Base-by-base conservation (phyloP, 2,797 vertebrate genomes). In the Spinus pinus region DNA sequence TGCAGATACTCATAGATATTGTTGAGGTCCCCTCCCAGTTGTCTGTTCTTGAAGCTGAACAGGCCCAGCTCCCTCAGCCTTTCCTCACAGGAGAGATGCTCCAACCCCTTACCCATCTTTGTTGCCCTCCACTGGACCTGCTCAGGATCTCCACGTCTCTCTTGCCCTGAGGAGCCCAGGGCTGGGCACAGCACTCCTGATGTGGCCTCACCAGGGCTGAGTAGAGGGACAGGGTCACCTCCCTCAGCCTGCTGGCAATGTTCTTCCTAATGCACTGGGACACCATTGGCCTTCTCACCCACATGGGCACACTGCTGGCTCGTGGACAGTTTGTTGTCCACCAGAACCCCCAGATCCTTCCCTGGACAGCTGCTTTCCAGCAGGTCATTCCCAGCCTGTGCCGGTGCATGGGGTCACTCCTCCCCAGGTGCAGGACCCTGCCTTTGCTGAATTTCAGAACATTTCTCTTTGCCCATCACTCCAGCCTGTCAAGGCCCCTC, bases 261-360 rank as follows among this genome's bases (percentile, higher is more conserved):
- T 3, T 0, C 35, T 49, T 42, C 27, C 49, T 11, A 28, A 28
- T 3, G 27, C 10, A 9, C 1, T 12, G 9, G 27, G 22, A 35
- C 1, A 0, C 25, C 22, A 4, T 0, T 41, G 46, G 21, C 4
- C 2, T 27, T 49, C 41, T 39, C 6, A 7, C 2, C 27, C 27
- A 0, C 27, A 1, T 1, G 42, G 42, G 10, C n/a, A 65, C 50
- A 7, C 0, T 1, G 3, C 28, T 57, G 62, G 11, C 51, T n/a
- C 42, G 4, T 7, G 62, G 30, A 14, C 33, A 47, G 33, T 14
- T 12, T 28, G 19, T 0, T 39, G 13, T 18, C 14, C 62, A 66
- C 19, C 51, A 23, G 33, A 2, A 33, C 39, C 19, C 30, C 19
- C 51, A 53, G 30, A 8, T 14, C 30, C 51, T 53, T 53, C 51